A percentile compares a stretch with the other conserved stretches of the same genome.
These are phyloP conservation scores for Apamea anceps DNA, from an alignment of 2,888 invertebrate genomes.

Conservation along the genomic window DNA sequence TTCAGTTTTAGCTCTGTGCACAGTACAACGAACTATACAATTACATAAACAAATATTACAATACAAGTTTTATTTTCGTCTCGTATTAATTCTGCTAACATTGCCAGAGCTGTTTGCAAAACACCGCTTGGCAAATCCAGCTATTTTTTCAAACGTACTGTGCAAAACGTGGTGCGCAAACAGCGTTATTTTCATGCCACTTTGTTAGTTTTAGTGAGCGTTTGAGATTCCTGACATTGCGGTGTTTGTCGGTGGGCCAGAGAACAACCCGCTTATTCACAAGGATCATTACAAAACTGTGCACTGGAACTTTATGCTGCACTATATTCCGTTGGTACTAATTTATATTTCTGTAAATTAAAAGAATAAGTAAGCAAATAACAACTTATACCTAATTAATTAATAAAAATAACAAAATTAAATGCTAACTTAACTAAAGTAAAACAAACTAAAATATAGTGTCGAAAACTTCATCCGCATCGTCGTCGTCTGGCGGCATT, in stretches of 20 bases:
- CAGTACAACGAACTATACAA: not conserved
- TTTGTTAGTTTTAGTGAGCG: slow-evolving; percentile 33
- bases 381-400: too few species aligned
- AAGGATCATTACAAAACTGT: not conserved
- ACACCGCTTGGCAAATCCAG: not conserved
- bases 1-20: not conserved
- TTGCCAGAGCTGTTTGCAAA: not conserved
- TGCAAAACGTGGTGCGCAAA: not conserved
- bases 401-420: too few species aligned
- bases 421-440: too few species aligned
- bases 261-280: not conserved
- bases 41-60: not conserved
- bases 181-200: not conserved
- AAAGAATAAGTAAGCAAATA: too few species aligned
- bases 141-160: not conserved
- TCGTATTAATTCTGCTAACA: not conserved
- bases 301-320: not conserved
- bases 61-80: not conserved
- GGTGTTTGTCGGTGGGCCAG: not conserved
- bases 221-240: slow-evolving; percentile 29
- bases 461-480: too few species aligned
- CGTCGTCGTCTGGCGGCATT: too few species aligned
- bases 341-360: too few species aligned
- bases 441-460: too few species aligned
- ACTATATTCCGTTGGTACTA: not conserved